Conservation (phyloP, 2,888 invertebrate genomes). For the Ligdia adustata region DNA sequence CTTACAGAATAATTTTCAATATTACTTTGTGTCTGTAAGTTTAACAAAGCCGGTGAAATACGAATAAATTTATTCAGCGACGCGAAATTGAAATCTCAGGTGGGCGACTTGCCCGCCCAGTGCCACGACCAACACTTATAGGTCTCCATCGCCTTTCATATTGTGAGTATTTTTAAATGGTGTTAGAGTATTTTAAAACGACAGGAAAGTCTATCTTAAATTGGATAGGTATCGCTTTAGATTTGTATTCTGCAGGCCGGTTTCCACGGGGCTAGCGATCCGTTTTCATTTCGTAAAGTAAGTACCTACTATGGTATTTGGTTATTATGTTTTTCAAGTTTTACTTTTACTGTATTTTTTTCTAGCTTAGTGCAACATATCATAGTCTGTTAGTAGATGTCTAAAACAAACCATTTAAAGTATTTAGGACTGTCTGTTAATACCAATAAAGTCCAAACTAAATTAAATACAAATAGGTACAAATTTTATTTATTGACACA, state of each 20-base stretch:
- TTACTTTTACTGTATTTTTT: background rate
- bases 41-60: conserved; percentile 65
- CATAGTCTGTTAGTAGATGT: too few species aligned
- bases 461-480: too few species aligned
- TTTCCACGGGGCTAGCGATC: conserved; percentile 56
- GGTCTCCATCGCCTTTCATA: conserved; percentile 46
- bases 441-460: too few species aligned
- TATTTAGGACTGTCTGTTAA: too few species aligned
- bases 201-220: conserved; percentile 41
- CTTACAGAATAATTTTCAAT: conserved; percentile 36
- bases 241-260: conserved; percentile 69
- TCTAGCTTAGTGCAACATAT: too few species aligned
- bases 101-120: conserved; percentile 60
- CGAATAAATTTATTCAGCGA: conserved; percentile 76
- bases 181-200: conserved; percentile 42
- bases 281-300: conserved; percentile 60
- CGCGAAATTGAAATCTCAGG: conserved; percentile 81
- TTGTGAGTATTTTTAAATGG: conserved; percentile 36
- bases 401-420: too few species aligned
- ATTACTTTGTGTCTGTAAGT: conserved; percentile 54
- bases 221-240: conserved; percentile 57
- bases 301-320: background rate
- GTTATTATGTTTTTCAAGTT: background rate
- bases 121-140: conserved; percentile 44
- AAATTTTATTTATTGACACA: too few species aligned